phyloP scores from a whole-genome alignment of 1,140 invertebrate species.

The Arctopsyche grandis region DNA sequence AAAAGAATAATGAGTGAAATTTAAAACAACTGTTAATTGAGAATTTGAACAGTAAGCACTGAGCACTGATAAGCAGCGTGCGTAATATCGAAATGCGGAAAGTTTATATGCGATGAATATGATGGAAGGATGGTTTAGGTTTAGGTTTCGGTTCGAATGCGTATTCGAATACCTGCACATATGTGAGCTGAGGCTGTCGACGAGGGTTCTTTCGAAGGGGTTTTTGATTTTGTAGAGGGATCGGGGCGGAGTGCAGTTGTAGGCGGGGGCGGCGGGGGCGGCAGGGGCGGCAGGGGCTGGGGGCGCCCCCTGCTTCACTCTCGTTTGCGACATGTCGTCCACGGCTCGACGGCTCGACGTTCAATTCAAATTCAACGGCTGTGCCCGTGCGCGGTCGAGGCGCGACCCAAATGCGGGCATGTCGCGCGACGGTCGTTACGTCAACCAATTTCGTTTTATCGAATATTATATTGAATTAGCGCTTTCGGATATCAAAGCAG shows the following conservation, averaged over 20 bases:
- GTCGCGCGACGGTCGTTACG: not conserved
- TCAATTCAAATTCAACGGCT: conserved; percentile 24
- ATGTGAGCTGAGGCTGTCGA: conserved; percentile 62
- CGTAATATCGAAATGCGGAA: too few relatives aligned
- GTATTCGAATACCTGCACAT: conserved; percentile 67
- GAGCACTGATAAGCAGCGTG: too few relatives aligned
- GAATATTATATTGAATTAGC: too few relatives aligned
- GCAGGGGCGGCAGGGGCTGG: not conserved
- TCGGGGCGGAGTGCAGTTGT: conserved; percentile 58
- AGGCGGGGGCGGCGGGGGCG: not conserved
- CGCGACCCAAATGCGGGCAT: too few relatives aligned
- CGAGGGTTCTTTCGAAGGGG: conserved; percentile 64
- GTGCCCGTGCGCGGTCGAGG: not conserved
- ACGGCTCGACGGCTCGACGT: not conserved
- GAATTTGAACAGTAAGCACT: too few relatives aligned
- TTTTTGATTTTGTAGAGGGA: conserved; percentile 61
- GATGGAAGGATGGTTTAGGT: too few relatives aligned
- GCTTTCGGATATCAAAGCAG: too few relatives aligned
- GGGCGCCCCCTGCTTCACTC: not conserved
- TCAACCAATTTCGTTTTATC: too few relatives aligned
- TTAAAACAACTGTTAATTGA: too few relatives aligned
- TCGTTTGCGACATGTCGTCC: not conserved
- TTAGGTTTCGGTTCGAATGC: too few relatives aligned
- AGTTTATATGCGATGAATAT: too few relatives aligned
- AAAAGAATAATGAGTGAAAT: too few relatives aligned